phyloP scores from a whole-genome alignment of 1,140 invertebrate genomes.

The Whitmania pigra region DNA sequence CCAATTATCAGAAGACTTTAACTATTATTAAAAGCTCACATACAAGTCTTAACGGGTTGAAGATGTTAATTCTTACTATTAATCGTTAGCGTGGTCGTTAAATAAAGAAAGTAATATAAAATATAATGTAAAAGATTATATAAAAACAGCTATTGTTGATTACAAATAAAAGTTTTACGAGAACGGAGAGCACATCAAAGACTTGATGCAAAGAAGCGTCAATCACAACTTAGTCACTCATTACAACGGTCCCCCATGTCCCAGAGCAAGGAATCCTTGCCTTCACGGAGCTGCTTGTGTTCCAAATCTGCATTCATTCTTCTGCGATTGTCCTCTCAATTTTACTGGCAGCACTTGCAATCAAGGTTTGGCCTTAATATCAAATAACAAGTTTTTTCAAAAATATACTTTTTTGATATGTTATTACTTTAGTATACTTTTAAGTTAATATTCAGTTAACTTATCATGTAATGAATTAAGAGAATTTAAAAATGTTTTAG shows the following conservation, averaged over 20 bases:
- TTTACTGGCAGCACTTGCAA: slow-evolving; percentile 2
- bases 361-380: not conserved
- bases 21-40: too few species aligned
- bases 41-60: slow-evolving; percentile 43
- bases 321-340: not conserved
- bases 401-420: not conserved
- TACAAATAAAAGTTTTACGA: slow-evolving; percentile 8
- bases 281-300: not conserved
- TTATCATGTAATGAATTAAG: too few species aligned
- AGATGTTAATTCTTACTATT: slow-evolving; percentile 30
- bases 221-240: slow-evolving; percentile 1
- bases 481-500: slow-evolving; percentile 24
- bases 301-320: not conserved
- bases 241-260: slow-evolving; percentile 14
- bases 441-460: too few species aligned
- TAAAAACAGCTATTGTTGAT: too few species aligned
- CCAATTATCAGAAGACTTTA: too few species aligned
- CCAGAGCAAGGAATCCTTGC: not conserved
- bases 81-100: not conserved
- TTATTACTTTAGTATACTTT: too few species aligned
- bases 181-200: not conserved
- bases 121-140: too few species aligned
- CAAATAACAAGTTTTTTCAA: not conserved
- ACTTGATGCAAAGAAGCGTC: not conserved
- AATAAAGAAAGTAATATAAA: too few species aligned